Evolutionary conservation across 92 coral and sea anemone species (phyloP), one percentile per base, ranked within the genome.

Genomic region (Porites cylindrica): DNA sequence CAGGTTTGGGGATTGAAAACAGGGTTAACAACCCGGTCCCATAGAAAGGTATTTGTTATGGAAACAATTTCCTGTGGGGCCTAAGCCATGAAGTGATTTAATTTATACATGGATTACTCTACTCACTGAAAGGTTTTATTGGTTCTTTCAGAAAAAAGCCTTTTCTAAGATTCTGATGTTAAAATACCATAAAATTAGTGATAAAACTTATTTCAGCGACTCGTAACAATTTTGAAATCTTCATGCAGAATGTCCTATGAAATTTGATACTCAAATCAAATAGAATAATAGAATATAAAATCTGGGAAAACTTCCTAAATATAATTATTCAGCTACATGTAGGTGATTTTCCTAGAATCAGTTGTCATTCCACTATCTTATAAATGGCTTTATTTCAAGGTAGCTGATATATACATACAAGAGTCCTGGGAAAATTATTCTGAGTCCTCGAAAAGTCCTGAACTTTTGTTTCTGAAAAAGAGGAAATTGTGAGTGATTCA

Each of bases 281-380:
- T 65, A 65, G 70, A 24, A 24, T 24, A 24, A 24, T 24, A 24
- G 26, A 65, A 65, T 65, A 65, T 65, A 65, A 65, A 65, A 65
- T 65, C 70, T 65, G 70, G 70, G 70, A 65, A 65, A 65, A 65
- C 70, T n/a, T 65, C 70, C 70, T 12, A 65, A 65, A 65, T 65
- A 65, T 65, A 65, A 65, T 65, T 65, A 65, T 65, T 65, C 74
- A 19, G 74, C 32, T 11, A 19, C 74, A 69, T 19, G 47, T 69
- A 10, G 74, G 47, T 69, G 43, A 69, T 69, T 69, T 69, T 69
- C 4, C 74, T 69, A 69, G 47, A 69, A 69, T 69, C 74, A 69
- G 74, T 24, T 69, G 74, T 69, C 74, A 69, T 69, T 69, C 52
- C 74, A 69, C 74, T 69, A 69, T 69, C 74, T 69, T 69, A 29